Percentiles rank a stretch among this genome's conserved stretches.
Conservation (phyloP, 1,140 invertebrate species). For the Scaptomyza graminum region DNA sequence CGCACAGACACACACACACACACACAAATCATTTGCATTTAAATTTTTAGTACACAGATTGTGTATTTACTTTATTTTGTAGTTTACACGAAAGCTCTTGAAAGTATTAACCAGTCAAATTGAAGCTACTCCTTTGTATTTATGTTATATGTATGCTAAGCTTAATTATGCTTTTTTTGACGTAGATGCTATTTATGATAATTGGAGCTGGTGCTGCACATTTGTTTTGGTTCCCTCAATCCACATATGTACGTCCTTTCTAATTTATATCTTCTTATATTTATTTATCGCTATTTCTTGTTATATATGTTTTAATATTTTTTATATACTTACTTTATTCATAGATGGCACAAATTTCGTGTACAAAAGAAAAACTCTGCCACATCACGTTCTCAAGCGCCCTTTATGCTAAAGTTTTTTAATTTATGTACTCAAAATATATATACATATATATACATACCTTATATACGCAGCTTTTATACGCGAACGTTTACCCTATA, state of each 20-base stretch:
- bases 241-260: constrained; percentile 34
- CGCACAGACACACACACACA: constrained; percentile 26
- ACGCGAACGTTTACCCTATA: constrained; percentile 25
- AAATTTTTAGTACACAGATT: constrained; percentile 41
- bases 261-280: constrained; percentile 37
- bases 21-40: constrained; percentile 69
- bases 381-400: constrained; percentile 51
- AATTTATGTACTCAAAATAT: constrained; percentile 36
- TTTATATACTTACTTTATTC: constrained; percentile 20
- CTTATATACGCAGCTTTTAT: constrained; percentile 45
- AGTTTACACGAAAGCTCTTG: constrained; percentile 42
- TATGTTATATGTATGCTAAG: constrained; percentile 45
- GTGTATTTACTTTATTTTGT: constrained; percentile 25
- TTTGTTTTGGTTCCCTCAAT: background rate
- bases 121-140: constrained; percentile 44
- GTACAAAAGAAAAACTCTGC: constrained; percentile 18
- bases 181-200: constrained; percentile 38
- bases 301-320: constrained; percentile 28
- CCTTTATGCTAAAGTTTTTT: constrained; percentile 54
- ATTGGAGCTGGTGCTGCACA: constrained; percentile 2
- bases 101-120: constrained; percentile 73
- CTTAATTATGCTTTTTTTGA: constrained; percentile 50
- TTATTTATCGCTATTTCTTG: constrained; percentile 44
- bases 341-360: constrained; percentile 7
- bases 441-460: constrained; percentile 8